A percentile compares a stretch with the other conserved stretches of the same genome.
Conservation (phyloP, 2,113 vertebrate species). For the Onychostruthus taczanowskii region DNA sequence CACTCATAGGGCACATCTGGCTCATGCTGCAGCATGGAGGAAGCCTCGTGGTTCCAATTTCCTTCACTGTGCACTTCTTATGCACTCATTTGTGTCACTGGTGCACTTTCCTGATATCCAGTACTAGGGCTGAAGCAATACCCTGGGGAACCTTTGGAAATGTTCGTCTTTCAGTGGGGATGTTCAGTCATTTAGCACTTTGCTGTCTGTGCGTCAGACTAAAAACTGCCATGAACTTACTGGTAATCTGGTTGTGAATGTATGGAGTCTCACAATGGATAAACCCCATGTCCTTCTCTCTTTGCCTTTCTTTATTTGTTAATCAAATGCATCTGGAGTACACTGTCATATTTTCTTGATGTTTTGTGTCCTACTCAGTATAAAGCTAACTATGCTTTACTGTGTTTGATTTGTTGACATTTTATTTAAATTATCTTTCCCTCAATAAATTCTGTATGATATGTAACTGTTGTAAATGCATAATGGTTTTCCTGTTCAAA, state of each 20-base stretch:
- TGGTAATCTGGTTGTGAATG: background rate
- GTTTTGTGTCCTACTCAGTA: background rate
- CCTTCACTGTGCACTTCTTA: accelerated
- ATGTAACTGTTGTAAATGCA: background rate
- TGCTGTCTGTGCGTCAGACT: background rate
- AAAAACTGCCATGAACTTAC: background rate
- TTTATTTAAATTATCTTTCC: background rate
- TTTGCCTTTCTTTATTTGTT: background rate
- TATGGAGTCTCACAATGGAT: background rate
- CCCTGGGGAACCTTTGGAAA: background rate
- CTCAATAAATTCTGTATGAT: background rate
- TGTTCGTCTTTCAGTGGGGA: background rate
- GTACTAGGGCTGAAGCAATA: background rate
- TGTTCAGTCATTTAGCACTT: background rate
- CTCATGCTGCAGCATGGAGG: background rate
- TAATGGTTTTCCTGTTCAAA: background rate
- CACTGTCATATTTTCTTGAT: background rate
- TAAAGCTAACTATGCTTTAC: background rate
- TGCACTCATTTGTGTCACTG: background rate
- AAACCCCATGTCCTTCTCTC: background rate
- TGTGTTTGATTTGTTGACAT: background rate
- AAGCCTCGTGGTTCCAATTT: background rate
- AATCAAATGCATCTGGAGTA: background rate
- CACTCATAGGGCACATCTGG: background rate
- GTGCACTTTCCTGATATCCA: background rate